phyloP scores from a whole-genome alignment of 2,113 vertebrate species.

The Upupa epops region DNA sequence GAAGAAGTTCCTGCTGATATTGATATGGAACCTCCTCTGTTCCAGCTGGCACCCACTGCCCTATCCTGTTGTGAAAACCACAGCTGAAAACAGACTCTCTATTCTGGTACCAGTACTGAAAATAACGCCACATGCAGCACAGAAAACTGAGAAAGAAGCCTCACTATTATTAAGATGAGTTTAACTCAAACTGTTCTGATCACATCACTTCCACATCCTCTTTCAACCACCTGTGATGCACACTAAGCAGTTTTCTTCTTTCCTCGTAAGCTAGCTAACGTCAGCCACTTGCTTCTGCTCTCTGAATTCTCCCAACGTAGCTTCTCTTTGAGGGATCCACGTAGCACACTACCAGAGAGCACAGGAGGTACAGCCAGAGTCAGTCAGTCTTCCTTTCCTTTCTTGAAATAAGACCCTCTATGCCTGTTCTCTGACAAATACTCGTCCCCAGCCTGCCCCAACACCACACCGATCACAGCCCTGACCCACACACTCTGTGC shows the following conservation, averaged over 20 bases:
- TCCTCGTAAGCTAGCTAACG: neutral
- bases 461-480: neutral
- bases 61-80: neutral
- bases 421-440: neutral
- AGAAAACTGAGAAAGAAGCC: constrained; percentile 60
- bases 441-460: neutral
- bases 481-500: neutral
- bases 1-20: no score
- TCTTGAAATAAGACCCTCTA: neutral
- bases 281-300: neutral
- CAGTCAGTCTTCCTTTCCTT: accelerated
- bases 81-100: constrained; percentile 20
- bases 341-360: neutral
- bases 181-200: neutral
- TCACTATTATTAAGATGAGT: neutral
- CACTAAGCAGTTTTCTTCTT: neutral
- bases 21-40: no score
- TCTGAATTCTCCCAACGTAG: neutral
- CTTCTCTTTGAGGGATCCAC: neutral
- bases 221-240: constrained; percentile 15
- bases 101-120: constrained; percentile 40
- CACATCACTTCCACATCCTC: constrained; percentile 1
- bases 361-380: neutral
- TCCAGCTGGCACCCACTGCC: neutral
- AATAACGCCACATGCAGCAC: neutral